Conservation (phyloP, 2,888 invertebrate genomes). For the Tachina grossa region DNA sequence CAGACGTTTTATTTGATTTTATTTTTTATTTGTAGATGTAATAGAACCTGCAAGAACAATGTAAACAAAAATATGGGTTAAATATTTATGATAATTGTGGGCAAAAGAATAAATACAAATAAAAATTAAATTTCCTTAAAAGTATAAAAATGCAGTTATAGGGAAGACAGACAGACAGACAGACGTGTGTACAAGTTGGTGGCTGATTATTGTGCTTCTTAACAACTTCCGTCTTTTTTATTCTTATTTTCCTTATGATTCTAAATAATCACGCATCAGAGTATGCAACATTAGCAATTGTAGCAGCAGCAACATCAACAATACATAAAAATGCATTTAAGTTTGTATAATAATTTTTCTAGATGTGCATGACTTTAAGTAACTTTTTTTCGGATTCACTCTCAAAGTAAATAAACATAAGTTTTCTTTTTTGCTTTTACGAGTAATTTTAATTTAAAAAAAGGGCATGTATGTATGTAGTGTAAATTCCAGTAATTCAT, state of each 20-base stretch:
- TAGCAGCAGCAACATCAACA: background rate
- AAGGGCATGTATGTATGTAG: conserved; percentile 25
- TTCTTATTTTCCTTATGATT: conserved; percentile 18
- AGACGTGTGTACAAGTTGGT: conserved; percentile 36
- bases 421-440: conserved; percentile 6
- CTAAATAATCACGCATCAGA: conserved; percentile 54
- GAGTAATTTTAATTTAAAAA: conserved; percentile 32
- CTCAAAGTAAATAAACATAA: conserved; percentile 57
- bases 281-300: conserved; percentile 9
- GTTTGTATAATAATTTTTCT: conserved; percentile 23
- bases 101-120: conserved; percentile 4
- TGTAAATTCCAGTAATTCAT: conserved; percentile 38
- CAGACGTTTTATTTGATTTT: background rate
- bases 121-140: conserved; percentile 17
- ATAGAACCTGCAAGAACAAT: conserved; percentile 53
- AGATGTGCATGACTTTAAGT: conserved; percentile 44
- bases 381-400: conserved; percentile 22
- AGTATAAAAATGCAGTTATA: background rate
- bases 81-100: conserved; percentile 44
- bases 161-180: background rate
- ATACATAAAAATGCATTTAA: conserved; percentile 17
- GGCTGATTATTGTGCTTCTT: conserved; percentile 23
- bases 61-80: conserved; percentile 62
- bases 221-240: conserved; percentile 62
- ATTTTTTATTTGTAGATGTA: background rate